Evolutionary conservation across 2,113 vertebrate genomes (phyloP).

Genomic region (Gorilla gorilla): DNA sequence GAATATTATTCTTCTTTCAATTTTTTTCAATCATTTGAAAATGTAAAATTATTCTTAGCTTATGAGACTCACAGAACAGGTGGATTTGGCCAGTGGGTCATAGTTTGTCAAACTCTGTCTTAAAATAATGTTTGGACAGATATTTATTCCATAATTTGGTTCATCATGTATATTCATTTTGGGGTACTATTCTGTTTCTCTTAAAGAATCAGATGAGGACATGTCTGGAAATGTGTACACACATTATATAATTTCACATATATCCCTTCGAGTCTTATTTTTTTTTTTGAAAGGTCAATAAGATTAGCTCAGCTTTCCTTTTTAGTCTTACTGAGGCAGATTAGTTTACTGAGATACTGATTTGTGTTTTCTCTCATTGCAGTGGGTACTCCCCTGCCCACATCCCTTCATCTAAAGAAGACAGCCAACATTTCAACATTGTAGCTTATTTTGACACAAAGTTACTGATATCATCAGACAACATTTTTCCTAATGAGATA

Average conservation of each 20-base stretch:
- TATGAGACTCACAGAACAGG: not conserved
- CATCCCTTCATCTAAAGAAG: not conserved
- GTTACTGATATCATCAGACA: not conserved
- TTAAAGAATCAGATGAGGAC: not conserved
- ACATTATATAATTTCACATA: not conserved
- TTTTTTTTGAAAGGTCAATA: not conserved
- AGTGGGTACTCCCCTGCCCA: not conserved
- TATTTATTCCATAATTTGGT: not conserved
- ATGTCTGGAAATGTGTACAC: not conserved
- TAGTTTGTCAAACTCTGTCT: not conserved
- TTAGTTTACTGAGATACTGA: not conserved
- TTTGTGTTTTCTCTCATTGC: not conserved
- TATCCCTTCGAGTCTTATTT: not conserved
- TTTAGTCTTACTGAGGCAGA: not conserved
- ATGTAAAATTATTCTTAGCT: not conserved
- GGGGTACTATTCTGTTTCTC: not conserved
- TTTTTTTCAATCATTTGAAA: not conserved
- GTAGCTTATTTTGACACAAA: not conserved
- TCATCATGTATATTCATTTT: not conserved
- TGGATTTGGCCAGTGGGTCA: not conserved
- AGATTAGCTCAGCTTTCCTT: not conserved
- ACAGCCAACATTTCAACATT: not conserved
- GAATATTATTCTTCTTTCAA: not conserved
- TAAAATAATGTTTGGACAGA: not conserved
- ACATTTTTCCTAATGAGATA: not conserved